phyloP scores from a whole-genome alignment of 1,140 invertebrate species.

The Trichomalopsis sarcophagae region DNA sequence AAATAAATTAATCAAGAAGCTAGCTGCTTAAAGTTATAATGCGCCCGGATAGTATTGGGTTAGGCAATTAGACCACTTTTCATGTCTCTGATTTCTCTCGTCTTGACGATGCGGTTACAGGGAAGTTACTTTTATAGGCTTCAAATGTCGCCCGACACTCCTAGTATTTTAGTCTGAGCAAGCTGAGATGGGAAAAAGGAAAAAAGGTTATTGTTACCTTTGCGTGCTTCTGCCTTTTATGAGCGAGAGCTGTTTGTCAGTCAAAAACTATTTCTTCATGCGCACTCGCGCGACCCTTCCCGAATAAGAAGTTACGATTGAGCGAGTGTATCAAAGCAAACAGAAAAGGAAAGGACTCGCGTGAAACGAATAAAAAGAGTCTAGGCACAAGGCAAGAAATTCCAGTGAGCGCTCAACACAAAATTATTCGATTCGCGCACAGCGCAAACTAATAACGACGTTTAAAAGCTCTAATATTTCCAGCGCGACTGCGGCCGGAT shows the following conservation, averaged over 20 bases:
- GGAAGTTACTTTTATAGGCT: neutral
- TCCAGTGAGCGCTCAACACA: constrained; percentile 44
- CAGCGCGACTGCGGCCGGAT: constrained; percentile 52
- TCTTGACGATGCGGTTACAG: neutral
- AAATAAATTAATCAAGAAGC: too few species aligned
- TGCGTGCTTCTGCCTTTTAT: neutral
- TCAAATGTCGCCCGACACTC: neutral
- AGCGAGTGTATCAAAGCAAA: neutral
- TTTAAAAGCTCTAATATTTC: constrained; percentile 71
- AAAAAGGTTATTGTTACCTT: neutral
- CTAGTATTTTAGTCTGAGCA: neutral
- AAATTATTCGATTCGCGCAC: constrained; percentile 65
- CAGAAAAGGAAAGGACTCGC: neutral
- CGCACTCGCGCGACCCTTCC: neutral
- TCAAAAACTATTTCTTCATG: neutral
- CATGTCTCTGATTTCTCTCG: too few species aligned
- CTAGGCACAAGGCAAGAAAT: constrained; percentile 26
- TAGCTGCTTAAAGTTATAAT: too few species aligned
- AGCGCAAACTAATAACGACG: constrained; percentile 71
- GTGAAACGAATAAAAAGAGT: constrained; percentile 14
- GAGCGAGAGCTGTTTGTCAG: neutral
- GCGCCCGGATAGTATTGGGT: too few species aligned
- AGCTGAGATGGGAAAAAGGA: neutral
- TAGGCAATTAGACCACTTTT: too few species aligned
- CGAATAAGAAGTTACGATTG: neutral